Evolutionary conservation across 2,113 vertebrate species (phyloP), one percentile per base, ranked within the genome.

Genomic region (Girardinichthys multiradiatus): DNA sequence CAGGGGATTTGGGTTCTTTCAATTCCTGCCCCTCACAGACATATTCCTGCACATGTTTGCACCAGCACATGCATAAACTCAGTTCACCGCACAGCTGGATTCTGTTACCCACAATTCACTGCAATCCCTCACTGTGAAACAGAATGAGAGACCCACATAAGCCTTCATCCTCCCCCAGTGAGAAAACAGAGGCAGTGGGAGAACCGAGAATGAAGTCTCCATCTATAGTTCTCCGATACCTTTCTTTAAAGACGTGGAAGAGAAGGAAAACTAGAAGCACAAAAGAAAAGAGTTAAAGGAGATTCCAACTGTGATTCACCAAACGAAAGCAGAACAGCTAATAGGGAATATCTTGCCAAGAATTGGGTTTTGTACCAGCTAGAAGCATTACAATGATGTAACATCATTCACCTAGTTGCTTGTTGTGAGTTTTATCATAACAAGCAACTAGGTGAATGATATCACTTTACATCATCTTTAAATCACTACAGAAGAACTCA

Each of bases 71-170:
- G 74, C 63, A 77, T 60, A 69, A 33, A 73, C 28, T 65, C 10
- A 28, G 45, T 66, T 65, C 57, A 59, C 70, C 74, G 74, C 82
- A 79, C 90, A 91, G 89, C 89, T 91, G 90, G 92, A 88, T 87
- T 86, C 66, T 79, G 82, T 93, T 93, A 92, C 84, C 88, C 89
- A 90, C 70, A 90, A 84, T 89, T 57, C 87, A 87, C 79, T 84
- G 85, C 72, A 76, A 88, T 85, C 74, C 35, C 76, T 90, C 87
- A 92, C 86, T 78, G 75, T 71, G 83, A 86, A 81, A 86, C 73
- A 64, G 72, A 87, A 72, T 76, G 79, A 74, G 79, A 83, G 68
- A 45, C 82, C 59, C 74, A 79, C 75, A 82, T 85, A 80, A 87
- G 89, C 80, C 63, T 77, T 63, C 66, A 80, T 79, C 79, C 79